Evolutionary conservation across 2,888 invertebrate species (phyloP).

Genomic region (Cylloceria caligata): DNA sequence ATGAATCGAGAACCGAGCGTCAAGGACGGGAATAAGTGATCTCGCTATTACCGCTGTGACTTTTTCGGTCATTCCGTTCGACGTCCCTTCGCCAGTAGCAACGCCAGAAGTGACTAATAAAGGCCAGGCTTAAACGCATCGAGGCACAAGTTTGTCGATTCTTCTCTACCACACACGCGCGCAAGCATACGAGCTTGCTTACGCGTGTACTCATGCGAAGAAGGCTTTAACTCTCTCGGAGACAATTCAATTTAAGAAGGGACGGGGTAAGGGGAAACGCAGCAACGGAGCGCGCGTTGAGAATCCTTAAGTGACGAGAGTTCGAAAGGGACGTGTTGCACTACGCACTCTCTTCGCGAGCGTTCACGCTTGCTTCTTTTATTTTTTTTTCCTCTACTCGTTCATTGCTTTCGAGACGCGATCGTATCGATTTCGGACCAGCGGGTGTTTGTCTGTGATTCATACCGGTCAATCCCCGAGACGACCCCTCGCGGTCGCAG

Average conservation of each 20-base stretch:
- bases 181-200: slow-evolving; percentile 4
- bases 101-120: slow-evolving; percentile 23
- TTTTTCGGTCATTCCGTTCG: slow-evolving; percentile 9
- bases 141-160: slow-evolving; percentile 45
- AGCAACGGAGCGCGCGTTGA: slow-evolving; percentile 54
- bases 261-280: slow-evolving; percentile 13
- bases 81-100: slow-evolving; percentile 17
- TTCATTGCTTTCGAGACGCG: slow-evolving; percentile 44
- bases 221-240: slow-evolving; percentile 47
- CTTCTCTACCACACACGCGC: neutral
- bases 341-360: slow-evolving; percentile 35
- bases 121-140: slow-evolving; percentile 48
- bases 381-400: slow-evolving; percentile 19
- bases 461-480: slow-evolving; percentile 61
- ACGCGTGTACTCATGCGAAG: slow-evolving; percentile 35
- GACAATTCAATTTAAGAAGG: slow-evolving; percentile 61
- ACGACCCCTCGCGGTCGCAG: slow-evolving; percentile 52
- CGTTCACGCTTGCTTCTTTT: slow-evolving; percentile 42
- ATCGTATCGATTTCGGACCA: slow-evolving; percentile 66
- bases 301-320: slow-evolving; percentile 64
- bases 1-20: neutral
- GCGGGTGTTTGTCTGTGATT: slow-evolving; percentile 66
- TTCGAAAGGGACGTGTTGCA: slow-evolving; percentile 47
- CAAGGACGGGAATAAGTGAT: slow-evolving; percentile 42
- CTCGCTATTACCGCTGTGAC: slow-evolving; percentile 21